These are phyloP conservation scores for Cliona cf. orientalis DNA, from an alignment of 37 sponge, comb jelly and placozoan species.

Conservation along the genomic window DNA sequence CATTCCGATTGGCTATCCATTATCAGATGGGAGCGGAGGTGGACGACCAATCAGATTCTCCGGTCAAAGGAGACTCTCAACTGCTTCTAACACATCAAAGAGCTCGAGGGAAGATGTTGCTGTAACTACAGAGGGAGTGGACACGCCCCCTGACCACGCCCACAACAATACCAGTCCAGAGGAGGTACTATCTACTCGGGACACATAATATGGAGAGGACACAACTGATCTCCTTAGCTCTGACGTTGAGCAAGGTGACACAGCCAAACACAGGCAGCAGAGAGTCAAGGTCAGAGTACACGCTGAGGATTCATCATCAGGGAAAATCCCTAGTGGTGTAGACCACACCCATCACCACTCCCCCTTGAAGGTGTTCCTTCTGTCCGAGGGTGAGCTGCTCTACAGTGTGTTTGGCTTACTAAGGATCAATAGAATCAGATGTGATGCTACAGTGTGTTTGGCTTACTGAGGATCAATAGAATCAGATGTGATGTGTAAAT, in stretches of 20 bases:
- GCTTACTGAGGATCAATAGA: constrained; percentile 17
- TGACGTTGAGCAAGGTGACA: too few species aligned
- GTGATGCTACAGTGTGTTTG: too few species aligned
- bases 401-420: constrained; percentile 49
- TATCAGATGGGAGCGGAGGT: too few species aligned
- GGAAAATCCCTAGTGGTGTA: too few species aligned
- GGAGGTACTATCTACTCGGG: constrained; percentile 8
- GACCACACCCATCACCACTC: not conserved
- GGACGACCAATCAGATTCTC: too few species aligned
- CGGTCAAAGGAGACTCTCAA: not conserved
- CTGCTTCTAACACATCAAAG: not conserved
- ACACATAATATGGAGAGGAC: constrained; percentile 22
- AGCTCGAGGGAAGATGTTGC: too few species aligned
- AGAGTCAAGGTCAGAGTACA: too few species aligned
- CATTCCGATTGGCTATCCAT: too few species aligned
- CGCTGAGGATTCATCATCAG: too few species aligned
- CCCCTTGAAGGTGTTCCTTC: not conserved
- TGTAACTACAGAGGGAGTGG: not conserved
- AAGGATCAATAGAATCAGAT: too few species aligned
- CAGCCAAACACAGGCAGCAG: too few species aligned
- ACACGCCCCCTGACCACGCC: not conserved
- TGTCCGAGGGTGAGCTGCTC: constrained; percentile 29
- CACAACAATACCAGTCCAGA: constrained; percentile 12
- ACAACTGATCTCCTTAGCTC: too few species aligned
- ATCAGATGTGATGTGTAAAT: constrained; percentile 27